These are phyloP conservation scores for Perognathus longimembris DNA, from an alignment of 2,113 vertebrate species.

Conservation along the genomic window DNA sequence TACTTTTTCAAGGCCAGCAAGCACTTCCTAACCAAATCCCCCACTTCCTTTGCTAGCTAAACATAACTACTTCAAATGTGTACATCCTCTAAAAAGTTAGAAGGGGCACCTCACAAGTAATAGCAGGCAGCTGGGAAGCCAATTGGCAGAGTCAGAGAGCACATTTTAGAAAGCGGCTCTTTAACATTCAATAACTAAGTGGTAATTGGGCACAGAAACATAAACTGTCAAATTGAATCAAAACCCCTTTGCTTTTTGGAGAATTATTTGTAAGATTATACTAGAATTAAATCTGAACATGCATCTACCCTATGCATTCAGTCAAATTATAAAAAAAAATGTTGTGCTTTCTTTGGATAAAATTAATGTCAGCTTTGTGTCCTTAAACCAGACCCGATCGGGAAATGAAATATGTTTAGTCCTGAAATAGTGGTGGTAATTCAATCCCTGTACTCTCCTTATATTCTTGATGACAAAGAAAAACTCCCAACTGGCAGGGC, in stretches of 20 bases:
- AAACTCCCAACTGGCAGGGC: constrained; percentile 89
- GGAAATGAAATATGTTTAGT: constrained; percentile 89
- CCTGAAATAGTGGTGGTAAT: constrained; percentile 88
- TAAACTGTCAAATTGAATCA: constrained; percentile 86
- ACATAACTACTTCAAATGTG: constrained; percentile 77
- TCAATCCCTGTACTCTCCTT: constrained; percentile 87
- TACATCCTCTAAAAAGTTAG: constrained; percentile 75
- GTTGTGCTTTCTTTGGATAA: constrained; percentile 85
- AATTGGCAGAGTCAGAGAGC: constrained; percentile 65
- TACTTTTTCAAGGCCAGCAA: constrained; percentile 73
- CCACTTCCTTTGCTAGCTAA: constrained; percentile 81
- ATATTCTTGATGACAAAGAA: constrained; percentile 91
- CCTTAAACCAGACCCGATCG: constrained; percentile 86
- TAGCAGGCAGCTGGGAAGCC: constrained; percentile 80
- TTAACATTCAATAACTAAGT: constrained; percentile 83
- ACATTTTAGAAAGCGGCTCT: constrained; percentile 82
- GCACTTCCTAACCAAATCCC: constrained; percentile 82
- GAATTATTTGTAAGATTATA: constrained; percentile 86
- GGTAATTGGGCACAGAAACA: constrained; percentile 85
- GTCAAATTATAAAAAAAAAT: constrained; percentile 83
- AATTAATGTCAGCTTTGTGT: constrained; percentile 89
- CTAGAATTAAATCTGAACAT: constrained; percentile 84
- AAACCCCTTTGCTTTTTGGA: constrained; percentile 81
- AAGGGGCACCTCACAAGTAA: constrained; percentile 72
- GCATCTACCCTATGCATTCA: constrained; percentile 80